Conservation (phyloP, 2,113 vertebrate species). For the Ptychochromis oligacanthus region DNA sequence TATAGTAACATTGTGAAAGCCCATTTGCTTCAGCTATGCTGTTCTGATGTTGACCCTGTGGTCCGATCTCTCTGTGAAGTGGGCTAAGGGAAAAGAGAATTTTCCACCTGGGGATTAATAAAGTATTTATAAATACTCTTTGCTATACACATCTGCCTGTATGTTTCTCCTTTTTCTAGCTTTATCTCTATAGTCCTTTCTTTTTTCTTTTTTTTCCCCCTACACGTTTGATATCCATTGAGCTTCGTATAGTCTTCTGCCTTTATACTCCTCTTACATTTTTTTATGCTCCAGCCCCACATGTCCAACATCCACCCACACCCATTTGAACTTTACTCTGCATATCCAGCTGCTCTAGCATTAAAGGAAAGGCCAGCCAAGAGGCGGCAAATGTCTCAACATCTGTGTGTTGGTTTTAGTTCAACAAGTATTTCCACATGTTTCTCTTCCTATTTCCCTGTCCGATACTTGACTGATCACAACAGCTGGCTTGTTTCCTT, state of each 20-base stretch:
- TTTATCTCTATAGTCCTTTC: constrained; percentile 9
- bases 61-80: constrained; percentile 27
- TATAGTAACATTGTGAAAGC: too few species aligned
- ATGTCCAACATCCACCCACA: constrained; percentile 24
- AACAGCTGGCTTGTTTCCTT: constrained; percentile 78
- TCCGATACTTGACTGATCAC: constrained; percentile 73
- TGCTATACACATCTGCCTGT: constrained; percentile 43
- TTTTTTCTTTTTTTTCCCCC: fast-evolving
- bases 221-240: constrained; percentile 3
- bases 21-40: constrained; percentile 29
- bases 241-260: constrained; percentile 3
- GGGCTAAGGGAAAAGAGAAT: constrained; percentile 28
- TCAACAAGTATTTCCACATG: constrained; percentile 82
- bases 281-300: constrained; percentile 11
- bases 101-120: constrained; percentile 48
- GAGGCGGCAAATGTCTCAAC: constrained; percentile 77
- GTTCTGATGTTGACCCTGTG: constrained; percentile 30
- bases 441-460: constrained; percentile 67
- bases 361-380: constrained; percentile 70
- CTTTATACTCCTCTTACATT: constrained; percentile 7
- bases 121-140: constrained; percentile 49
- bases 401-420: constrained; percentile 77
- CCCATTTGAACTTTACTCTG: constrained; percentile 39
- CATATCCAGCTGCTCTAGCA: constrained; percentile 70
- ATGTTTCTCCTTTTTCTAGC: constrained; percentile 28